Evolutionary conservation across 2,797 vertebrate genomes (phyloP), one percentile per base, ranked within the genome.

Genomic region (Alcedo atthis): DNA sequence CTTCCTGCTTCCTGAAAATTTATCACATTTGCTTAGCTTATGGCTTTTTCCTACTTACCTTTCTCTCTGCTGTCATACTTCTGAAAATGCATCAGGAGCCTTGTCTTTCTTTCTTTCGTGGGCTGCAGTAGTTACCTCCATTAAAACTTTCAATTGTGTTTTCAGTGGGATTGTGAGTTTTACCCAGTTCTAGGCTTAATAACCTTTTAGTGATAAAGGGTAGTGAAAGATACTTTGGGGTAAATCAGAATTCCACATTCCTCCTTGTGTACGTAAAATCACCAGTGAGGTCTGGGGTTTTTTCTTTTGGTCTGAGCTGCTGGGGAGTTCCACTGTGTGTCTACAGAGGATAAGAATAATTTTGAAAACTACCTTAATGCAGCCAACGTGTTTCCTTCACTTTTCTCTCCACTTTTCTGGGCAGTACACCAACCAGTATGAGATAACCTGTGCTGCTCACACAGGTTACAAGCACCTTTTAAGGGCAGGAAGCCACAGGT

Each of bases 1-100:
- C 87, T 93, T 94, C 82, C 89, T 87, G 55, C 45, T 95, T 95
- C 95, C 89, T 95, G 95, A 77, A 88, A 88, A 84, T 70, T 42
- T 84, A 90, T 88, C 53, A 74, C 30, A 6, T 42, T 91, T 92
- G 61, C 63, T 61, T 91, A 79, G 63, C 59, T 32, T 7, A 28
- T 61, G 53, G 55, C 53, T 86, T 93, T 93, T 91, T 87, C 85
- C 63, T 62, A 49, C 48, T 70, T 89, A 73, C 25, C 66, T 87
- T 93, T 93, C 35, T 68, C 22, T 86, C 63, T 81, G 78, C 62
- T 86, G 43, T 28, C 40, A 3, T 45, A 24, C 67, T 89, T 83
- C 82, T 75, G 37, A n/a, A 78, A 74, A 75, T 9, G 68, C 54
- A 61, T 49, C 54, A 70, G 22, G 53, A 84, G 33, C 57, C 82